Base-by-base conservation (phyloP, 2,888 invertebrate genomes). In the Nebria brevicollis region DNA sequence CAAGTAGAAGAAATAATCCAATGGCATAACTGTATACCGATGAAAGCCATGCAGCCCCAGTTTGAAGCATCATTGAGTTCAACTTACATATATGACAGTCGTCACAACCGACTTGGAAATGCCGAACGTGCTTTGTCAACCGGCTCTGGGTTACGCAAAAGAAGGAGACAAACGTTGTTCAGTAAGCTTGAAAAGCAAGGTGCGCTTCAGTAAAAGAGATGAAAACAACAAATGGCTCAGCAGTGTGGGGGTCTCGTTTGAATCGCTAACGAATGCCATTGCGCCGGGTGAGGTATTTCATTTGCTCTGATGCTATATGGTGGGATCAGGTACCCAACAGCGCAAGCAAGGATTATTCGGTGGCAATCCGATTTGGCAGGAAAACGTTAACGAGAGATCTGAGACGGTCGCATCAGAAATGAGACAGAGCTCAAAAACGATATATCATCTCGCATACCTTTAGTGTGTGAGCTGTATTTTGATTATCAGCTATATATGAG, bases 61-160 rank as follows among this genome's bases (percentile, higher is more conserved):
- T 70, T 70, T 70, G 68, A 68, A 20, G 4, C 68, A 15, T 68
- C 68, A 15, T 68, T 15, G 70, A 20, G 25, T 70, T 70, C 70
- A 70, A 15, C 70, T 26, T 20, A 20, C 20, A 20, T 20, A 34
- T 20, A 6, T 15, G 70, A 15, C 20, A 70, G 7, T 70, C 7
- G 6, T 70, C 70, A 70, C 70, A 70, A 34, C 70, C 70, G 70
- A 20, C 20, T 70, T 3, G 70, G 26, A 20, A 70, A 70, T 26
- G 26, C 25, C 70, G 70, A 70, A 70, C 25, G 70, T 20, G 70
- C 70, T 70, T 70, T 70, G 70, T 15, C 8, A 70, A 70, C 25
- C 70, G 70, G 11, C 26, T 70, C 26, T 54, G 34, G 70, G 25
- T 70, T 70, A 70, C 70, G 15, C 25, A 25, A 26, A 4, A 54